A percentile compares a stretch with the other conserved stretches of the same genome.
These are phyloP conservation scores for Oligia latruncula DNA, from an alignment of 2,888 invertebrate genomes.

Conservation along the genomic window DNA sequence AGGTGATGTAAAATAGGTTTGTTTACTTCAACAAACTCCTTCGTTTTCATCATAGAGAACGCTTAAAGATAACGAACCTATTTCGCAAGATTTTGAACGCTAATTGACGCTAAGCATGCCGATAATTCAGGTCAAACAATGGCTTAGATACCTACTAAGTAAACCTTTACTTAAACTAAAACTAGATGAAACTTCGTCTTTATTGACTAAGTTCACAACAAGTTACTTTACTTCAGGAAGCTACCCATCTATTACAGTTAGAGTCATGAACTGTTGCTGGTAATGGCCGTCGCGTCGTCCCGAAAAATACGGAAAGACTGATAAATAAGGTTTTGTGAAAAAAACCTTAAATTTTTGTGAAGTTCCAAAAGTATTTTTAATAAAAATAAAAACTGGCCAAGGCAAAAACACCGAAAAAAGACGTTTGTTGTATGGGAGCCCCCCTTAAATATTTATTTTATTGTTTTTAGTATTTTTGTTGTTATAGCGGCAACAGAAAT, in stretches of 20 bases:
- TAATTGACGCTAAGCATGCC: conserved; percentile 39
- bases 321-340: conserved; percentile 33
- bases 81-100: conserved; percentile 1
- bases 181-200: not conserved
- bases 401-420: too few relatives aligned
- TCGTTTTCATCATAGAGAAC: conserved; percentile 7
- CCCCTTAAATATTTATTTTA: too few relatives aligned
- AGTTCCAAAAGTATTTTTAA: not conserved
- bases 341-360: not conserved
- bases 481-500: too few relatives aligned
- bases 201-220: conserved; percentile 16
- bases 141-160: not conserved
- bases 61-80: not conserved
- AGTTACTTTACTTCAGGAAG: conserved; percentile 24
- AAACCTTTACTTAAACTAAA: conserved; percentile 6
- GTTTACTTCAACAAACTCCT: not conserved
- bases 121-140: conserved; percentile 15
- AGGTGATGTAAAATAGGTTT: not conserved
- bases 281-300: conserved; percentile 1
- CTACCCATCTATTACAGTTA: conserved; percentile 14
- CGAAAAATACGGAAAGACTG: conserved; percentile 9
- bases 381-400: too few relatives aligned
- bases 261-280: conserved; percentile 15
- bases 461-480: too few relatives aligned
- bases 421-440: too few relatives aligned